Conservation (phyloP, 1,140 invertebrate species). For the Hesperophylax magnus region DNA sequence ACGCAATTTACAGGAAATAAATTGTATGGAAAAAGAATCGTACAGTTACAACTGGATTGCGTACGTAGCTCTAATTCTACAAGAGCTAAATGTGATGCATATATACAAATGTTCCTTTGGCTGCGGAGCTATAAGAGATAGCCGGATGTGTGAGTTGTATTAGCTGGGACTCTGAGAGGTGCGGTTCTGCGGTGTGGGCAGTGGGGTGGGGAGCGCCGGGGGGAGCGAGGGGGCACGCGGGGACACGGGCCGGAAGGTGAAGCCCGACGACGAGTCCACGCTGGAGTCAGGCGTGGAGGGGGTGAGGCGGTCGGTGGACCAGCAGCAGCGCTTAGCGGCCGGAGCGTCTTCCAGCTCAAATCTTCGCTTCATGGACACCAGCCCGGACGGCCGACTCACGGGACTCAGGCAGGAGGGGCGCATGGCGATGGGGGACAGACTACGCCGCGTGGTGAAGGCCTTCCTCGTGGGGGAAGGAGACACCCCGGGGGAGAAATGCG, state of each 20-base stretch:
- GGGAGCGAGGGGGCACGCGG: slow-evolving; percentile 49
- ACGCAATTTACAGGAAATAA: slow-evolving; percentile 2
- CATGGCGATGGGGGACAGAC: slow-evolving; percentile 87
- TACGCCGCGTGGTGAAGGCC: slow-evolving; percentile 83
- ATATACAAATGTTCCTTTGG: slow-evolving; percentile 52
- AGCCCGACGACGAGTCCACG: slow-evolving; percentile 54
- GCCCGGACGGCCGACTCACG: slow-evolving; percentile 82
- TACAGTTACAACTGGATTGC: neutral
- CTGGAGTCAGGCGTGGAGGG: slow-evolving; percentile 58
- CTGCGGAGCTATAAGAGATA: slow-evolving; percentile 44
- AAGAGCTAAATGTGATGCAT: slow-evolving; percentile 26
- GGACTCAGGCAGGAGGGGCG: slow-evolving; percentile 80
- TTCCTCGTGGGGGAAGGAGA: slow-evolving; percentile 88
- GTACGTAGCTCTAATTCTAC: slow-evolving; percentile 1
- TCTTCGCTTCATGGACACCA: slow-evolving; percentile 82
- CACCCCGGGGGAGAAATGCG: slow-evolving; percentile 70
- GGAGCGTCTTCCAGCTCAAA: slow-evolving; percentile 79
- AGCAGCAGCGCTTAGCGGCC: slow-evolving; percentile 63
- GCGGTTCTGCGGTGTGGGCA: slow-evolving; percentile 44
- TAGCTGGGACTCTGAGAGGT: slow-evolving; percentile 55
- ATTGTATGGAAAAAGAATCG: neutral
- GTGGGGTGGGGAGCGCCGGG: slow-evolving; percentile 19
- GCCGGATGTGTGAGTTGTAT: slow-evolving; percentile 32
- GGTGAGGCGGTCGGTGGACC: slow-evolving; percentile 61
- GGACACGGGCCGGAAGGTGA: slow-evolving; percentile 55